Evolutionary conservation across 2,888 invertebrate species (phyloP).

Genomic region (Dyspetes luteomarginatus): DNA sequence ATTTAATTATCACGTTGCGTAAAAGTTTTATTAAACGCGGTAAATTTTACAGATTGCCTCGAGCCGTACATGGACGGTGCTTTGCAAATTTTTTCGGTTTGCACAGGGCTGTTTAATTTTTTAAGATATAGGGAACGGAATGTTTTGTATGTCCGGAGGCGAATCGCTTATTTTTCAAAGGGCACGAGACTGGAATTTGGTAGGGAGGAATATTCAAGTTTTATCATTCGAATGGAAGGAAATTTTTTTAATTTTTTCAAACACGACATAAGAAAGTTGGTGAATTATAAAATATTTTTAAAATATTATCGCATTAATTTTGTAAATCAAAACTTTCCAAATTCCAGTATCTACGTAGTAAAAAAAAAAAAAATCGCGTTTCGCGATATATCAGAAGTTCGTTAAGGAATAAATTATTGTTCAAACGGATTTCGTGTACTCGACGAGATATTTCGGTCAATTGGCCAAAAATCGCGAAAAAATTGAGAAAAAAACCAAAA

Average conservation of each 20-base stretch:
- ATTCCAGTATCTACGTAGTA: conserved; percentile 75
- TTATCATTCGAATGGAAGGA: conserved; percentile 33
- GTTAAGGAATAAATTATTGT: conserved; percentile 42
- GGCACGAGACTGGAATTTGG: conserved; percentile 83
- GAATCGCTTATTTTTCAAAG: conserved; percentile 83
- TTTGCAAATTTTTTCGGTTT: conserved; percentile 79
- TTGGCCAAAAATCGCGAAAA: background rate
- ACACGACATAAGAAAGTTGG: background rate
- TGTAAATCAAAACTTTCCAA: conserved; percentile 68
- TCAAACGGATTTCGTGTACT: conserved; percentile 1
- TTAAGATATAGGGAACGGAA: conserved; percentile 79
- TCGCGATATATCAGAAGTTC: conserved; percentile 39
- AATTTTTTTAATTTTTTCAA: background rate
- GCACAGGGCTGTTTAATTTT: conserved; percentile 79
- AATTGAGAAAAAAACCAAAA: background rate
- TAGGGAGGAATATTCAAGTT: conserved; percentile 52
- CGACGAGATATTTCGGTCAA: background rate
- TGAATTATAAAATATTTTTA: background rate
- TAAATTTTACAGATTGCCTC: conserved; percentile 76
- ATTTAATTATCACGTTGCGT: conserved; percentile 1
- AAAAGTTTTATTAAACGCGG: conserved; percentile 41
- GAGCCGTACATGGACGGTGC: conserved; percentile 76
- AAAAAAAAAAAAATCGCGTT: conserved; percentile 47
- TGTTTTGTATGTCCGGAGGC: conserved; percentile 74
- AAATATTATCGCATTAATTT: background rate